These are phyloP conservation scores for Teleogryllus occipitalis DNA, from an alignment of 1,140 invertebrate genomes.

Conservation along the genomic window DNA sequence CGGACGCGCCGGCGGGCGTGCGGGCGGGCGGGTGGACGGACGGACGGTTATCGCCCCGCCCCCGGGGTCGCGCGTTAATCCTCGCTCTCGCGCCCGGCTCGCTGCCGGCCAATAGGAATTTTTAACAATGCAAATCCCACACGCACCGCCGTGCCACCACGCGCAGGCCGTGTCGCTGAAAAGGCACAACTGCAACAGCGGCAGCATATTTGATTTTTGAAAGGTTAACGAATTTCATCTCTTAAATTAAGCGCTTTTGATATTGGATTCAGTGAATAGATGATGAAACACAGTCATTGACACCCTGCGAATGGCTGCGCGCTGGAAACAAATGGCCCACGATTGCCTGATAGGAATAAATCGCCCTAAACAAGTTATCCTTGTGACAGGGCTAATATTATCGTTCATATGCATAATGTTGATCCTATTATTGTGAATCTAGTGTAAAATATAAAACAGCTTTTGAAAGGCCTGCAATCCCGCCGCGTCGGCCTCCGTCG, in stretches of 20 bases:
- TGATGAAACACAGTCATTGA: constrained; percentile 4
- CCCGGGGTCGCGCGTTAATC: background rate
- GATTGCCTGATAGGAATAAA: background rate
- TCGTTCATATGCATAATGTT: constrained; percentile 5
- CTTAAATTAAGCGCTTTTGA: constrained; percentile 5
- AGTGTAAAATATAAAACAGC: constrained; percentile 5
- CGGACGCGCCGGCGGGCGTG: too few species aligned
- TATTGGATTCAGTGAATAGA: constrained; percentile 5
- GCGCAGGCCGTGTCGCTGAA: background rate
- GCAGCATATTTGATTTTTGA: constrained; percentile 5
- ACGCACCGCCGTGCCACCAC: background rate
- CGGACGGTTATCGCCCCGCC: background rate
- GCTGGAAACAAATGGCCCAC: background rate
- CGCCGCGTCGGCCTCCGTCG: background rate
- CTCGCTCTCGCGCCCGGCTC: background rate
- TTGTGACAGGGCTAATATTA: background rate
- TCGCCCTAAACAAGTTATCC: background rate
- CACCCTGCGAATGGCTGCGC: background rate
- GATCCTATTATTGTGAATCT: constrained; percentile 5
- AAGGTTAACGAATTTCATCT: constrained; percentile 5
- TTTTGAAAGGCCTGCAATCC: constrained; percentile 3
- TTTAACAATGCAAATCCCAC: constrained; percentile 4
- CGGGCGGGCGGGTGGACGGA: too few species aligned
- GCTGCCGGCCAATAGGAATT: background rate
- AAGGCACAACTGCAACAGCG: background rate